These are phyloP conservation scores for Trichoplusia ni DNA, from an alignment of 1,140 invertebrate species.

Conservation along the genomic window DNA sequence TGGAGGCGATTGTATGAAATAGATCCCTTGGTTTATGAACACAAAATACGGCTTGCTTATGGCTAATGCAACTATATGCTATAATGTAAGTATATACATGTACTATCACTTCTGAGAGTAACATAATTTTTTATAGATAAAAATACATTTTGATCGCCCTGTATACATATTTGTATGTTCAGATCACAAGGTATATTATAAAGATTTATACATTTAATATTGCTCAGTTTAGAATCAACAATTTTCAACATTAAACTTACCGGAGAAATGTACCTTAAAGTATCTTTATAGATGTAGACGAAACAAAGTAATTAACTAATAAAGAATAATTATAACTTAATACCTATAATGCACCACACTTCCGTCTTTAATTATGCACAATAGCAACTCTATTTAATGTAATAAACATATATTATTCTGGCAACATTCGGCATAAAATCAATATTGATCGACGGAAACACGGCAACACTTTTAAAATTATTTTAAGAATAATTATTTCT, in stretches of 20 bases:
- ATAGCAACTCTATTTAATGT: conserved; percentile 21
- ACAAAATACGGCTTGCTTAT: conserved; percentile 68
- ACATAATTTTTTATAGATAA: conserved; percentile 40
- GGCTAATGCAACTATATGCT: conserved; percentile 50
- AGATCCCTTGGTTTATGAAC: conserved; percentile 69
- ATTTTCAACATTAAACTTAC: conserved; percentile 31
- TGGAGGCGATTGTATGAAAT: conserved; percentile 49
- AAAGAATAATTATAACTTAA: conserved; percentile 53
- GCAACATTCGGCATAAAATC: conserved; percentile 50
- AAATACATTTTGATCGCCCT: conserved; percentile 57
- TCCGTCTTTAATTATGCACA: conserved; percentile 38
- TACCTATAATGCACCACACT: conserved; percentile 50
- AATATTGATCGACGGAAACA: conserved; percentile 50
- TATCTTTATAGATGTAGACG: conserved; percentile 5
- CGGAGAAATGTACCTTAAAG: conserved; percentile 12
- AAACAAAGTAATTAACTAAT: conserved; percentile 49
- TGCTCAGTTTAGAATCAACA: conserved; percentile 51
- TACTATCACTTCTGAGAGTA: conserved; percentile 46
- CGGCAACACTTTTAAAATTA: conserved; percentile 51
- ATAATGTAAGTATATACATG: conserved; percentile 48
- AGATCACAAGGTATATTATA: conserved; percentile 48
- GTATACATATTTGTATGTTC: conserved; percentile 49
- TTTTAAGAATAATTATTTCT: conserved; percentile 42
- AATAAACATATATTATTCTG: conserved; percentile 34
- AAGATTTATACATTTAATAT: conserved; percentile 43